Percentiles rank a stretch among this genome's conserved stretches.
phyloP scores from a whole-genome alignment of 2,888 invertebrate genomes.

The Acholoe squamosa region DNA sequence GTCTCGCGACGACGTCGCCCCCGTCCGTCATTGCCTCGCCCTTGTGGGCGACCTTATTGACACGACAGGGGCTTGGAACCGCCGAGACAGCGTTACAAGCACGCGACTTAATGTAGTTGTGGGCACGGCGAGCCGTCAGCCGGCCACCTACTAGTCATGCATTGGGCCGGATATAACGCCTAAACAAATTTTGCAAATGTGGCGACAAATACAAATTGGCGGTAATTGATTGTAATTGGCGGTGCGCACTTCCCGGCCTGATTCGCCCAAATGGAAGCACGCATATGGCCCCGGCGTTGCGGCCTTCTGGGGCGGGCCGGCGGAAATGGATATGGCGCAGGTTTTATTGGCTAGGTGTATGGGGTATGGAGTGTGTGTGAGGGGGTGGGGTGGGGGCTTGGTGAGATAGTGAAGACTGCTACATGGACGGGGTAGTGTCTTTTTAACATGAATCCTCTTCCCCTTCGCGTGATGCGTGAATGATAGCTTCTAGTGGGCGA shows the following conservation, averaged over 20 bases:
- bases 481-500: constrained; percentile 44
- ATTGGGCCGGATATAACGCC: constrained; percentile 60
- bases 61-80: neutral
- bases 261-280: constrained; percentile 42
- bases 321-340: constrained; percentile 20
- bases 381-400: neutral
- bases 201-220: constrained; percentile 57
- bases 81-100: neutral
- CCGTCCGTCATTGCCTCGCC: constrained; percentile 15
- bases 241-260: constrained; percentile 30
- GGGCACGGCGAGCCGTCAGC: neutral
- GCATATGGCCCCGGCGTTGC: constrained; percentile 39
- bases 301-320: neutral
- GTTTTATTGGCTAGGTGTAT: neutral
- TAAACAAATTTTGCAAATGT: constrained; percentile 62
- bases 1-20: neutral
- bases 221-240: constrained; percentile 53
- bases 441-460: constrained; percentile 2
- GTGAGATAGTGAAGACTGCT: neutral
- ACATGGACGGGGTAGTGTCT: constrained; percentile 3
- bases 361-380: neutral
- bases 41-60: constrained; percentile 54
- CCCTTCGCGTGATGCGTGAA: constrained; percentile 50
- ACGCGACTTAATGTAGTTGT: constrained; percentile 53
- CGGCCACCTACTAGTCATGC: constrained; percentile 44